Conservation (phyloP, 2,113 vertebrate species). For the Embiotoca jacksoni region DNA sequence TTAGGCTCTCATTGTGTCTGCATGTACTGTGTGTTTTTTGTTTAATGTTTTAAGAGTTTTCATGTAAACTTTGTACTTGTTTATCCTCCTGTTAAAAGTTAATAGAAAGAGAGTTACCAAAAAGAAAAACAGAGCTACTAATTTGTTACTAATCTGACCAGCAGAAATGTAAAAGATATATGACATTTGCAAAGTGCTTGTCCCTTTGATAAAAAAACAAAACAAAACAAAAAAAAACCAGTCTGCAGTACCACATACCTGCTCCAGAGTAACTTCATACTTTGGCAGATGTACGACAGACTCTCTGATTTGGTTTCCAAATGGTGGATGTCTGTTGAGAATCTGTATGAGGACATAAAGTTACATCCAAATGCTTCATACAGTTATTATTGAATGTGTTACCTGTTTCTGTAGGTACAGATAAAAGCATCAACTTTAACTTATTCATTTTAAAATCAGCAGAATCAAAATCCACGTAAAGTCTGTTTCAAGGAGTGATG, state of each 20-base stretch:
- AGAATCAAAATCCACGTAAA: no score
- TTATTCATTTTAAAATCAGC: no score
- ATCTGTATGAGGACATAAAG: constrained; percentile 85
- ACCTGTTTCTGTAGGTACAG: neutral
- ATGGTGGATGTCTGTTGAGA: constrained; percentile 96
- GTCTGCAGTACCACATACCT: constrained; percentile 77
- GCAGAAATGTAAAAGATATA: neutral
- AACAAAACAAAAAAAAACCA: constrained; percentile 22
- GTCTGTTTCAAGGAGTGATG: no score
- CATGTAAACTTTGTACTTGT: no score
- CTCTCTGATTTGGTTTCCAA: constrained; percentile 98
- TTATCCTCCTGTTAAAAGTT: no score
- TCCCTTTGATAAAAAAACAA: constrained; percentile 34
- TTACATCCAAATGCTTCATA: neutral
- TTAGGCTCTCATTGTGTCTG: no score
- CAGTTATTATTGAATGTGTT: neutral
- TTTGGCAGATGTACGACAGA: constrained; percentile 91
- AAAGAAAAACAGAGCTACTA: neutral
- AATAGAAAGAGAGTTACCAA: neutral
- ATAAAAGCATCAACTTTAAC: no score
- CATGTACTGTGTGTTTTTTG: no score
- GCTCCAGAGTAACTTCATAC: constrained; percentile 90
- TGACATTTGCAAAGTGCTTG: neutral
- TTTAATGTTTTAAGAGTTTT: no score
- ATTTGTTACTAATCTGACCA: no score